These are phyloP conservation scores for Chaenogobius annularis DNA, from an alignment of 2,113 vertebrate genomes.

Conservation along the genomic window DNA sequence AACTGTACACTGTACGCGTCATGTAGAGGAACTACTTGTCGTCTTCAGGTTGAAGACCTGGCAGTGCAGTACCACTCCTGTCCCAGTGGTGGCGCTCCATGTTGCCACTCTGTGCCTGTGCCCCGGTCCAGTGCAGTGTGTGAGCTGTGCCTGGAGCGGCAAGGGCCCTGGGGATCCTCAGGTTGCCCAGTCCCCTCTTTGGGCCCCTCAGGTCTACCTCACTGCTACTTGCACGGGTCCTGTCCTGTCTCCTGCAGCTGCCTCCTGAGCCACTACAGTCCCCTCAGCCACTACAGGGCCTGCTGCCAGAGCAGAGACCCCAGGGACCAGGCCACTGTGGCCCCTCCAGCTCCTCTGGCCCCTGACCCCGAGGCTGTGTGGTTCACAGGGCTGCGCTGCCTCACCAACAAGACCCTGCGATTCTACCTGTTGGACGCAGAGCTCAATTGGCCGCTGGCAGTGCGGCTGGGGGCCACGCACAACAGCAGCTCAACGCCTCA, in stretches of 20 bases:
- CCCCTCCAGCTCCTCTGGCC: slow-evolving; percentile 29
- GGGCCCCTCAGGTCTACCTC: slow-evolving; percentile 78
- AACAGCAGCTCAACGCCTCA: slow-evolving; percentile 39
- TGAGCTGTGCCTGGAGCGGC: slow-evolving; percentile 84
- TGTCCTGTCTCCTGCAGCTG: slow-evolving; percentile 77
- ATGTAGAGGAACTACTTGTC: background rate
- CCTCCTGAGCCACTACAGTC: slow-evolving; percentile 84
- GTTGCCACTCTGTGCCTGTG: slow-evolving; percentile 86
- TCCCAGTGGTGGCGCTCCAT: slow-evolving; percentile 58
- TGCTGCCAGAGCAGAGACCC: slow-evolving; percentile 78
- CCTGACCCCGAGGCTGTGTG: slow-evolving; percentile 39
- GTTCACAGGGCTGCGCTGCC: slow-evolving; percentile 88
- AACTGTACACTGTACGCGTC: too few relatives aligned
- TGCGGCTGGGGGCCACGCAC: slow-evolving; percentile 84
- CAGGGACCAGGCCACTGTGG: background rate
- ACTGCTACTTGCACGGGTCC: slow-evolving; percentile 74
- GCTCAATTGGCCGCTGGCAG: slow-evolving; percentile 90
- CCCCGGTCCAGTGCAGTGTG: slow-evolving; percentile 81
- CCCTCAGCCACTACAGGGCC: slow-evolving; percentile 85
- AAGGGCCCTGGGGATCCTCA: slow-evolving; percentile 51
- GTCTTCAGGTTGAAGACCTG: slow-evolving; percentile 85
- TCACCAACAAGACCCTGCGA: slow-evolving; percentile 93
- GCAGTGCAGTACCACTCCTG: slow-evolving; percentile 91
- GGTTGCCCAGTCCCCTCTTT: slow-evolving; percentile 67
- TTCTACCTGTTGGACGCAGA: slow-evolving; percentile 91